A percentile compares a stretch with the other conserved stretches of the same genome.
Evolutionary conservation across 1,140 invertebrate genomes (phyloP).

Genomic region (Drosophila tristis): DNA sequence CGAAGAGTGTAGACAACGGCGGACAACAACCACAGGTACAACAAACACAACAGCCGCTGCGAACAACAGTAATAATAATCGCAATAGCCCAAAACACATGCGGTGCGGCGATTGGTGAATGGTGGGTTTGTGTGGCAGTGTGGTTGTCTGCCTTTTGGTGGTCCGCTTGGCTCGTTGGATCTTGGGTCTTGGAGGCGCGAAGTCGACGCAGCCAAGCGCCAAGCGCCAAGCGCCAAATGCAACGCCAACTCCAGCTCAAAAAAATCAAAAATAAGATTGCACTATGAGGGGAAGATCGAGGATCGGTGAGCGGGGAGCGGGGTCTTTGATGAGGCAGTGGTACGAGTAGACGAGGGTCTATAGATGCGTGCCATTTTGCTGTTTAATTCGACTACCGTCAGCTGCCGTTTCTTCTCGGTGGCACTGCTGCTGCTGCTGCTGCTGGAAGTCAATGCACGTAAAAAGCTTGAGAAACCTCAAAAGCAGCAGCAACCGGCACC

Average conservation of each 20-base stretch:
- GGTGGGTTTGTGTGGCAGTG: conserved; percentile 37
- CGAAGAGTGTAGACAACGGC: conserved; percentile 33
- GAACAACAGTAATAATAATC: conserved; percentile 69
- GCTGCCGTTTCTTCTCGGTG: conserved; percentile 43
- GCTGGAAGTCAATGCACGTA: conserved; percentile 62
- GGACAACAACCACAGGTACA: conserved; percentile 25
- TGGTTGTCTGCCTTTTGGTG: conserved; percentile 27
- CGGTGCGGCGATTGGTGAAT: conserved; percentile 72
- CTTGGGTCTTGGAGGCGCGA: conserved; percentile 68
- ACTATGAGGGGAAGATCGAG: conserved; percentile 34
- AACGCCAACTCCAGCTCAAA: conserved; percentile 42
- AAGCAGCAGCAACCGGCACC: conserved; percentile 30
- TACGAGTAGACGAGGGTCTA: conserved; percentile 30
- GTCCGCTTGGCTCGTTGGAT: conserved; percentile 48
- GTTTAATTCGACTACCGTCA: conserved; percentile 78
- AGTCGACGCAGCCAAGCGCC: conserved; percentile 75
- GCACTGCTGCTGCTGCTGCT: conserved; percentile 9
- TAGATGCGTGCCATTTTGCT: conserved; percentile 78
- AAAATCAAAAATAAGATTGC: conserved; percentile 41
- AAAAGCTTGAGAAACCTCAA: conserved; percentile 61
- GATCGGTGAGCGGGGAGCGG: conserved; percentile 1
- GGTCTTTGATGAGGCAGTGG: not conserved
- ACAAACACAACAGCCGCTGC: no score
- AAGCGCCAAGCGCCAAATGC: conserved; percentile 78
- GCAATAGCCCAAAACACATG: conserved; percentile 72